Base-by-base conservation (phyloP, 2,888 invertebrate genomes). In the Melipona bicolor region DNA sequence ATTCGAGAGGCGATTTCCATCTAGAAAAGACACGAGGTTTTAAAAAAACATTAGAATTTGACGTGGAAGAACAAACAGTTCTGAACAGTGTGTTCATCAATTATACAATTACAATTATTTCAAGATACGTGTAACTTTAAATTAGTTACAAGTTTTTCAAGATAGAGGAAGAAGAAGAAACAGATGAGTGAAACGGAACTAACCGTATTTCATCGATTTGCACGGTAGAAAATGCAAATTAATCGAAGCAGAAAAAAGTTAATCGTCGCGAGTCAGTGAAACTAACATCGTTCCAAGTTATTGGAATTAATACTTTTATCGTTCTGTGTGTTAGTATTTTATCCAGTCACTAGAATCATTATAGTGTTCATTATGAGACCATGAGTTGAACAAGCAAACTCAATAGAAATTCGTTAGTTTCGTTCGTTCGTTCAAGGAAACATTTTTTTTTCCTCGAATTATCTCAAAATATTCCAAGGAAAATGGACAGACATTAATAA, bases 171-270 rank as follows among this genome's bases (percentile, higher is more conserved):
- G n/a, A 5, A n/a, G n/a, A 3, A 56, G 56, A 13, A 56, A 4
- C n/a, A 36, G 36, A 36, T 36, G 56, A 56, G 21, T 21, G 52
- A 24, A 6, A 17, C 59, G 69, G 27, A 59, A 24, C 67, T 36
- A 36, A 59, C 59, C n/a, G 32, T 69, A 21, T 27, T 79, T 61
- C 32, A 65, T 70, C 49, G 79, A 79, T 79, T 69, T 21, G n/a
- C 54, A 27, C 56, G 19, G 50, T 32, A 36, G 64, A 59, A 70
- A 77, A 70, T 24, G 50, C 15, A 67, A 61, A 78, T 79, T 54
- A 79, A 75, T 81, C 71, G 71, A 59, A 77, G 59, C 77, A 61
- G 80, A 71, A 77, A 43, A 67, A 77, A 81, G 24, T 67, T 71
- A 49, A 77, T 81, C 65, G 59, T n/a, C 15, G 36, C 36, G 49